Evolutionary conservation across 2,888 invertebrate species (phyloP).

Genomic region (Eilema griseolum): DNA sequence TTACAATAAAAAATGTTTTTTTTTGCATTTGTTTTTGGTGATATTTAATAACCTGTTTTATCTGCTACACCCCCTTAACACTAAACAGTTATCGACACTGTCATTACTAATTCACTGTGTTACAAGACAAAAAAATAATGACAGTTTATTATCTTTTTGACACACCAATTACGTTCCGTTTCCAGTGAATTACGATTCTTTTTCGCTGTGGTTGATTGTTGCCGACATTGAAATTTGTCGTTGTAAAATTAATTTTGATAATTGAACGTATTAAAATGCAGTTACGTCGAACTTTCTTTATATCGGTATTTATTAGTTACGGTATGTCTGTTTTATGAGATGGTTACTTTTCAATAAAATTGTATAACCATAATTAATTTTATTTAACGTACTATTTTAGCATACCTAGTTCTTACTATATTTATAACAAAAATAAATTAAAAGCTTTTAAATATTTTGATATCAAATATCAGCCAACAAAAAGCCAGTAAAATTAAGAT

Average conservation of each 20-base stretch:
- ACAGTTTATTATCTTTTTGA: constrained; percentile 55
- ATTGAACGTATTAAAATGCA: constrained; percentile 48
- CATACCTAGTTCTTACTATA: not conserved
- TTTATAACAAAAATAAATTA: too few species aligned
- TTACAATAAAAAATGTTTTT: too few species aligned
- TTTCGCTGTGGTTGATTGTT: constrained; percentile 25
- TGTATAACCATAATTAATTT: constrained; percentile 11
- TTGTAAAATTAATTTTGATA: constrained; percentile 45
- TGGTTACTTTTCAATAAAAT: constrained; percentile 16
- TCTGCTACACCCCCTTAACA: not conserved
- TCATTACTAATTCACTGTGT: constrained; percentile 7
- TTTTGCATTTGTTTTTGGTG: too few species aligned
- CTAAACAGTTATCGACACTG: not conserved
- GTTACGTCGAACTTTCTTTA: constrained; percentile 33
- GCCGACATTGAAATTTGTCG: constrained; percentile 33
- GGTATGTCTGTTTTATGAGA: constrained; percentile 32
- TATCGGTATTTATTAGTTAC: constrained; percentile 32
- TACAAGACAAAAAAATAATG: constrained; percentile 38
- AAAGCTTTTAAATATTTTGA: too few species aligned
- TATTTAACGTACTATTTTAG: not conserved
- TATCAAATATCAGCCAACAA: too few species aligned
- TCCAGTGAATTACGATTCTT: constrained; percentile 42
- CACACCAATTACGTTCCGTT: constrained; percentile 55
- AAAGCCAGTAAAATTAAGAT: too few species aligned
- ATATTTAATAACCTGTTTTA: not conserved